phyloP scores from a whole-genome alignment of 2,888 invertebrate genomes.

The Andrena fulva region DNA sequence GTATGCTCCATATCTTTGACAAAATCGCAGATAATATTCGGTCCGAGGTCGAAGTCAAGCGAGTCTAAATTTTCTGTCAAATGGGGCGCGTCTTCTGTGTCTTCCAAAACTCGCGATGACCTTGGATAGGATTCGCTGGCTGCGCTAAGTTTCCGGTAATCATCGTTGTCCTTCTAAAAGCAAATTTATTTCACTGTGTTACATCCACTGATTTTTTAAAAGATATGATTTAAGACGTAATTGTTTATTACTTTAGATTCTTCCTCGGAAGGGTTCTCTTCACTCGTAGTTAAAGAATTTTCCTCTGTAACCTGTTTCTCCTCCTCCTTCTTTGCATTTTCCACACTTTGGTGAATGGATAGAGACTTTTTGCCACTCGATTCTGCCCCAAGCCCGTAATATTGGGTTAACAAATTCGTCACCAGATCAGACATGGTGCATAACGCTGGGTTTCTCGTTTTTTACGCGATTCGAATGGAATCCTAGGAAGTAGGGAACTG shows the following conservation, averaged over 20 bases:
- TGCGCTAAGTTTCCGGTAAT: neutral
- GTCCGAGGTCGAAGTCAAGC: constrained; percentile 36
- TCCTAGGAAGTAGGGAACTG: neutral
- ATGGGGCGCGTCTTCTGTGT: constrained; percentile 6
- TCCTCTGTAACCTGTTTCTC: constrained; percentile 38
- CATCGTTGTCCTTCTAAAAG: constrained; percentile 22
- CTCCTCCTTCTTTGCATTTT: constrained; percentile 43
- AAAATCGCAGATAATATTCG: constrained; percentile 18
- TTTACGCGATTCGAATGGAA: neutral
- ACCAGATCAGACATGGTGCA: constrained; percentile 68
- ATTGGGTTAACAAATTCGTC: constrained; percentile 67
- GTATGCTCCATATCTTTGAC: constrained; percentile 3
- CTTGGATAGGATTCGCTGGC: constrained; percentile 7
- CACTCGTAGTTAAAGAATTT: constrained; percentile 38
- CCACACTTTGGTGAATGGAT: constrained; percentile 64
- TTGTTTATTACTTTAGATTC: constrained; percentile 43
- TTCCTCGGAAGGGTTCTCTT: constrained; percentile 41
- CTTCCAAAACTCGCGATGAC: constrained; percentile 33
- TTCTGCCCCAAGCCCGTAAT: constrained; percentile 71
- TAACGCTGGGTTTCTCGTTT: neutral
- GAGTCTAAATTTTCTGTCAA: constrained; percentile 4
- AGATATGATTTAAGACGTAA: neutral
- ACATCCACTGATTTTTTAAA: neutral
- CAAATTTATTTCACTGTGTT: neutral
- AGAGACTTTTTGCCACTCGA: constrained; percentile 48